These are phyloP conservation scores for Hyla sarda DNA, from an alignment of 2,113 vertebrate species.

Conservation along the genomic window DNA sequence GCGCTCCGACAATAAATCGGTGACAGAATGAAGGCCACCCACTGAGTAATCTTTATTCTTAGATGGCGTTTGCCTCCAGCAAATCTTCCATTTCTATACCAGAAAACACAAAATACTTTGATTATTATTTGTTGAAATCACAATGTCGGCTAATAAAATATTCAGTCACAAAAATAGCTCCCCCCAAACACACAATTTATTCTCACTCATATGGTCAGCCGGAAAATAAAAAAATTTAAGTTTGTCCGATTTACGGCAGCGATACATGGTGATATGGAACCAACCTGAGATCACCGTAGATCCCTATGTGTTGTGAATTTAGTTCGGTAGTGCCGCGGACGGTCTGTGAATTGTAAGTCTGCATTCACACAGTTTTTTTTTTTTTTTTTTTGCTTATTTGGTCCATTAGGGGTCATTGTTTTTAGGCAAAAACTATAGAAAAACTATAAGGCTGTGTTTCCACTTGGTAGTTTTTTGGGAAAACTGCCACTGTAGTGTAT, in stretches of 20 bases:
- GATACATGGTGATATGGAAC: too few species aligned
- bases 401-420: too few species aligned
- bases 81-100: conserved; percentile 2
- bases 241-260: background rate
- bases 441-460: too few species aligned
- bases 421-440: too few species aligned
- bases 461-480: too few species aligned
- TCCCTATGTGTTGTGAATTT: too few species aligned
- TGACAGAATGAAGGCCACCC: conserved; percentile 27
- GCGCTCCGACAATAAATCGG: background rate
- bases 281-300: too few species aligned
- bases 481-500: too few species aligned
- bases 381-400: too few species aligned
- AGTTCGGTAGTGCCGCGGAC: too few species aligned
- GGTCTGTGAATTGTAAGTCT: too few species aligned
- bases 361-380: too few species aligned
- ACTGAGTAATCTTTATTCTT: conserved; percentile 17
- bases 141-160: background rate
- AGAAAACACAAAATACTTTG: conserved; percentile 21
- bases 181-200: background rate
- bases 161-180: background rate
- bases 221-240: background rate
- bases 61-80: background rate
- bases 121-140: background rate
- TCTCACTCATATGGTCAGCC: background rate